phyloP scores from a whole-genome alignment of 2,113 vertebrate species.

The Sminthopsis crassicaudata region DNA sequence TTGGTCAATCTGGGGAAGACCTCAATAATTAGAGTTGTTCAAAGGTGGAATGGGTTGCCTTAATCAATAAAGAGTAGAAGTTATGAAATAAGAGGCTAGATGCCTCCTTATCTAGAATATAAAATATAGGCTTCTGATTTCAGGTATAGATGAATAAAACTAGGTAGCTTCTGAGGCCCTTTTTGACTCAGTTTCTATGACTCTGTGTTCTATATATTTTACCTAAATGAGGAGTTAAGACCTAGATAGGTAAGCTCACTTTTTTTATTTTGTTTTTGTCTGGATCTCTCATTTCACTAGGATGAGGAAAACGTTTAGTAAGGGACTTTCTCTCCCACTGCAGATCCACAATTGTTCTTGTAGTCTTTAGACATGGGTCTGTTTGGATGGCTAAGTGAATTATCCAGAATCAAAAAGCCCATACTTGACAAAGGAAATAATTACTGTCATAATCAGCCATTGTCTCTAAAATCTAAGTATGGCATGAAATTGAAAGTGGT shows the following conservation, averaged over 20 bases:
- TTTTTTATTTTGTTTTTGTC: not conserved
- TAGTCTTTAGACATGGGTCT: not conserved
- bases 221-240: not conserved
- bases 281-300: not conserved
- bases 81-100: not conserved
- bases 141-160: not conserved
- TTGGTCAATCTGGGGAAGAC: not conserved
- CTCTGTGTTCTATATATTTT: not conserved
- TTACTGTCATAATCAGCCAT: not conserved
- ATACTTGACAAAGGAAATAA: not conserved
- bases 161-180: not conserved
- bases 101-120: not conserved
- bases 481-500: not conserved
- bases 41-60: not conserved
- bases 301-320: not conserved
- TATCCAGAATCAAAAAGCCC: not conserved
- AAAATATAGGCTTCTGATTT: not conserved
- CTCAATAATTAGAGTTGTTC: not conserved
- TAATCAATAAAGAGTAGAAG: not conserved
- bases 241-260: not conserved
- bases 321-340: not conserved
- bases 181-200: not conserved
- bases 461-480: not conserved
- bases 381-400: not conserved
- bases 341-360: not conserved